Percentiles rank a stretch among this genome's conserved stretches.
Evolutionary conservation across 2,797 vertebrate genomes (phyloP).

Genomic region (Cichlasoma orientale): DNA sequence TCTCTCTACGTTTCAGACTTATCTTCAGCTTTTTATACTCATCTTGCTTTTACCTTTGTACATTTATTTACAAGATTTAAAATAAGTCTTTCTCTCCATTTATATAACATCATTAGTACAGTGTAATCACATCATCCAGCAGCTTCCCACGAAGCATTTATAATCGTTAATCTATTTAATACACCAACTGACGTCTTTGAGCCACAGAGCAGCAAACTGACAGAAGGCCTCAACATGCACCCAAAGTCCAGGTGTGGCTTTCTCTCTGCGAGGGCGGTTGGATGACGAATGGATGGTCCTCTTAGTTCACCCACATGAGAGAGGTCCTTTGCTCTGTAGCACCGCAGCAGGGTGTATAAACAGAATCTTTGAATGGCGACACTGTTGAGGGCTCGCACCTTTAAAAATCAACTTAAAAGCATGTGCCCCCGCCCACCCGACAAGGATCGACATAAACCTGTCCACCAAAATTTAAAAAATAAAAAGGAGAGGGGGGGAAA

Average conservation of each 20-base stretch:
- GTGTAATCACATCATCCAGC: conserved; percentile 87
- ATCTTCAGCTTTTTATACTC: conserved; percentile 72
- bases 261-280: conserved; percentile 41
- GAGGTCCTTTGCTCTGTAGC: conserved; percentile 41
- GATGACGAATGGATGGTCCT: conserved; percentile 45
- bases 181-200: conserved; percentile 82
- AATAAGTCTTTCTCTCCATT: conserved; percentile 91
- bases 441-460: conserved; percentile 40
- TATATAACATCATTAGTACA: conserved; percentile 95
- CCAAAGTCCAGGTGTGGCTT: conserved; percentile 79
- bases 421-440: conserved; percentile 36
- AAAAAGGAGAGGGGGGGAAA: conserved; percentile 30
- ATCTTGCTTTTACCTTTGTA: conserved; percentile 84
- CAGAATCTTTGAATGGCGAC: conserved; percentile 35
- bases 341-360: conserved; percentile 47
- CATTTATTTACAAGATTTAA: conserved; percentile 98
- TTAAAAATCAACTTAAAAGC: conserved; percentile 30
- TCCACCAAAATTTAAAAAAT: conserved; percentile 16
- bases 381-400: conserved; percentile 28
- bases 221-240: conserved; percentile 74
- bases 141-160: conserved; percentile 57
- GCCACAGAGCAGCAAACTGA: conserved; percentile 84
- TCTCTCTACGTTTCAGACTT: conserved; percentile 86
- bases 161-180: conserved; percentile 55
- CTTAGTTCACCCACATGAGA: conserved; percentile 27